These are phyloP conservation scores for Drosophila seguyi DNA, from an alignment of 1,140 invertebrate species.

Conservation along the genomic window DNA sequence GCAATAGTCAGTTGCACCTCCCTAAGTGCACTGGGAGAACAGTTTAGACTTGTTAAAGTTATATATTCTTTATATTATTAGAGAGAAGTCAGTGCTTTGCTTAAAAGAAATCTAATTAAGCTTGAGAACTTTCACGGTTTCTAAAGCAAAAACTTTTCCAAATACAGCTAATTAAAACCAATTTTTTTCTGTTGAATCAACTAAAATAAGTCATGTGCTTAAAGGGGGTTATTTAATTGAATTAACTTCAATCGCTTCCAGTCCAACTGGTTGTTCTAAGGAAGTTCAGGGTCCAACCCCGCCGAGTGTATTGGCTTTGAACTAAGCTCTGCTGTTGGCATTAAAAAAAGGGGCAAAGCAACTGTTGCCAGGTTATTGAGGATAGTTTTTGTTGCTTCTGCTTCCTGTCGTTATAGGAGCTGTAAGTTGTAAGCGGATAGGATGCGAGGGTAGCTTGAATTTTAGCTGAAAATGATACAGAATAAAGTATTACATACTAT, in stretches of 20 bases:
- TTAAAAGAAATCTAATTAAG: no score
- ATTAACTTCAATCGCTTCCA: not conserved
- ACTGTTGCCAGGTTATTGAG: slow-evolving; percentile 19
- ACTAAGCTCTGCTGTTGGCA: slow-evolving; percentile 12
- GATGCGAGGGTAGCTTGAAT: slow-evolving; percentile 18
- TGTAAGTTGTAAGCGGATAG: slow-evolving; percentile 34
- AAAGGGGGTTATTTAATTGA: not conserved
- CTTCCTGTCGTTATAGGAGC: slow-evolving; percentile 50
- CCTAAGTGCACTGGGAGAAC: slow-evolving; percentile 41
- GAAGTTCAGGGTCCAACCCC: slow-evolving; percentile 1
- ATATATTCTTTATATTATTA: not conserved
- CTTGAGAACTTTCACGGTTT: no score
- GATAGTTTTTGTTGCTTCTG: slow-evolving; percentile 44
- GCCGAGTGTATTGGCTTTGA: not conserved
- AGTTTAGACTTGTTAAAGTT: not conserved
- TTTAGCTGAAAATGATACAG: no score
- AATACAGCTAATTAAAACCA: not conserved
- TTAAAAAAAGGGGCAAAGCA: slow-evolving; percentile 20
- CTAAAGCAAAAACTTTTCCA: no score
- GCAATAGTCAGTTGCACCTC: slow-evolving; percentile 71
- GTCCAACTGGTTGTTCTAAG: not conserved
- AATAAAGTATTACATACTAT: no score
- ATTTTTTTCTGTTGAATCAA: not conserved
- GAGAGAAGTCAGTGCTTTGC: no score
- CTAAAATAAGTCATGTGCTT: not conserved